A percentile compares a stretch with the other conserved stretches of the same genome.
Conservation (phyloP, 2,888 invertebrate species). For the Scaptomyza parva region DNA sequence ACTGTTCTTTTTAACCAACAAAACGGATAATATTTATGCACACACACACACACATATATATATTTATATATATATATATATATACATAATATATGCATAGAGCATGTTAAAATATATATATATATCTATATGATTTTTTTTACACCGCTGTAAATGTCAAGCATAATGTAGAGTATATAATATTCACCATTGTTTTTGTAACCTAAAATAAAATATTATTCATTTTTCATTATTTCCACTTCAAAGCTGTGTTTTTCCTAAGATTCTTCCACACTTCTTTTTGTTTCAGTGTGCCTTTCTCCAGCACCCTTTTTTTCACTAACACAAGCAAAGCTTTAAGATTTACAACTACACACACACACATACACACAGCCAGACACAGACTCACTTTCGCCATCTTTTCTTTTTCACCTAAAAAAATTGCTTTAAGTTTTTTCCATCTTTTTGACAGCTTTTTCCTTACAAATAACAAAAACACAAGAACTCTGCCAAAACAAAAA, state of each 20-base stretch:
- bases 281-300: constrained; percentile 7
- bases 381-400: constrained; percentile 1
- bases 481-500: constrained; percentile 42
- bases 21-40: constrained; percentile 13
- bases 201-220: too few relatives aligned
- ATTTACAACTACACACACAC: constrained; percentile 16
- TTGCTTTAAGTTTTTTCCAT: constrained; percentile 32
- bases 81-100: constrained; percentile 36
- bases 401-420: constrained; percentile 21
- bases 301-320: constrained; percentile 7
- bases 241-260: too few relatives aligned
- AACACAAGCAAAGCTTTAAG: constrained; percentile 30
- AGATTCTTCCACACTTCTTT: too few relatives aligned
- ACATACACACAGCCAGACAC: constrained; percentile 8
- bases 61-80: constrained; percentile 40
- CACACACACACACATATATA: constrained; percentile 39
- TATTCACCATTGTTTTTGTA: constrained; percentile 24
- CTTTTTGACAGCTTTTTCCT: constrained; percentile 26
- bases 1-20: constrained; percentile 70
- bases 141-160: constrained; percentile 71
- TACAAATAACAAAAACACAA: constrained; percentile 20
- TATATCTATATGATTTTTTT: constrained; percentile 42
- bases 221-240: background rate
- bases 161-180: constrained; percentile 48
- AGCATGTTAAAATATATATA: constrained; percentile 53